These are phyloP conservation scores for Drosophila peninsularis DNA, from an alignment of 2,888 invertebrate genomes.

Conservation along the genomic window DNA sequence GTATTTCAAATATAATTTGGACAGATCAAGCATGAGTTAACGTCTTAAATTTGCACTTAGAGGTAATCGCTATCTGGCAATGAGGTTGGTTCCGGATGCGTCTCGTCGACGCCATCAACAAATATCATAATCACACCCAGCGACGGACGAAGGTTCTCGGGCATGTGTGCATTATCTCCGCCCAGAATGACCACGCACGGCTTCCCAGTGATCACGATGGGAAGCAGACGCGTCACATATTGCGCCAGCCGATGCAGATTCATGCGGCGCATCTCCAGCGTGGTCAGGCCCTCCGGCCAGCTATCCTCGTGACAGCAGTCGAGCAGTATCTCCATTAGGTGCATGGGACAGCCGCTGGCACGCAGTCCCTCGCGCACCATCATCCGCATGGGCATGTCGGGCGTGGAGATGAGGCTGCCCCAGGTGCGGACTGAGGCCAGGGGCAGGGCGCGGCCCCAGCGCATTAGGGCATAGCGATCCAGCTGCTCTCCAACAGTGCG, in stretches of 20 bases:
- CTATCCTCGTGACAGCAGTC: slow-evolving; percentile 59
- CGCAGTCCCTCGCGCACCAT: slow-evolving; percentile 49
- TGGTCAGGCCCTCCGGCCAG: slow-evolving; percentile 58
- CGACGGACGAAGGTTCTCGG: slow-evolving; percentile 50
- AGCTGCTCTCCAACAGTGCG: slow-evolving; percentile 64
- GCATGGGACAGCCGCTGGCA: slow-evolving; percentile 53
- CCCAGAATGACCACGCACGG: slow-evolving; percentile 54
- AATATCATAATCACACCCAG: slow-evolving; percentile 61
- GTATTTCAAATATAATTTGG: slow-evolving; percentile 19
- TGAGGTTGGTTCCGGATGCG: slow-evolving; percentile 24
- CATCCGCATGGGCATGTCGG: slow-evolving; percentile 53
- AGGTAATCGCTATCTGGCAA: slow-evolving; percentile 40
- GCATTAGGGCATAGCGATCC: slow-evolving; percentile 59
- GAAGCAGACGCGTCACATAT: slow-evolving; percentile 50
- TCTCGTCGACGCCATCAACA: slow-evolving; percentile 57
- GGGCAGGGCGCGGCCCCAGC: slow-evolving; percentile 51
- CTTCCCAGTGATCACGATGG: slow-evolving; percentile 29
- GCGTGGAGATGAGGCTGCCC: slow-evolving; percentile 67
- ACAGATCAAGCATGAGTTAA: slow-evolving; percentile 23
- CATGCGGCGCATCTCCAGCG: slow-evolving; percentile 55
- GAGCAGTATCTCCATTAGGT: slow-evolving; percentile 45
- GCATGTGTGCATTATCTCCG: slow-evolving; percentile 62
- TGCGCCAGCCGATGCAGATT: slow-evolving; percentile 40
- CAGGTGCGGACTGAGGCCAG: slow-evolving; percentile 48
- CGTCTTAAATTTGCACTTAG: slow-evolving; percentile 11